Evolutionary conservation across 2,113 vertebrate species (phyloP).

Genomic region (Xyliphius kryptos): DNA sequence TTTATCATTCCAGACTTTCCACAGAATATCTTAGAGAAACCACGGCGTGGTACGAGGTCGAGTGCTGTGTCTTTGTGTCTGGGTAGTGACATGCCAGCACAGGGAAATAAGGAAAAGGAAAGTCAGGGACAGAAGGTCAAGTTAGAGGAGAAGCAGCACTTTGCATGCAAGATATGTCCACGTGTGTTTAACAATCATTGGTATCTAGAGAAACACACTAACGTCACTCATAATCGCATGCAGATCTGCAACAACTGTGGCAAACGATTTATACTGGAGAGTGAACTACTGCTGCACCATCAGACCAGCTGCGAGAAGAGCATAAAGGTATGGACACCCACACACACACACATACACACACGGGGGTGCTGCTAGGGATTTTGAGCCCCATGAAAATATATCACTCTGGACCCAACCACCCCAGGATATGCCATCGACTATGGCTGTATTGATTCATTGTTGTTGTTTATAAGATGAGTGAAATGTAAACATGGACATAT

Average conservation of each 20-base stretch:
- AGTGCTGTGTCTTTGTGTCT: slow-evolving; percentile 67
- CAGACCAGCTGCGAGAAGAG: slow-evolving; percentile 96
- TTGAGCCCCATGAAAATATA: too few species aligned
- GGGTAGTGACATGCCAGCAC: slow-evolving; percentile 54
- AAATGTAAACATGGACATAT: too few species aligned
- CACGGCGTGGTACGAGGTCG: slow-evolving; percentile 54
- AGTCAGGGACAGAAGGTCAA: slow-evolving; percentile 80
- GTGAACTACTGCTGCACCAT: slow-evolving; percentile 87
- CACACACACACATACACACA: too few species aligned
- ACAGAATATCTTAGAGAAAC: slow-evolving; percentile 53
- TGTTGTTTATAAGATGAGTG: too few species aligned
- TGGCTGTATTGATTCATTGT: too few species aligned
- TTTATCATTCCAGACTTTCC: slow-evolving; percentile 61
- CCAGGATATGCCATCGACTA: too few species aligned
- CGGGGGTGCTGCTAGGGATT: too few species aligned
- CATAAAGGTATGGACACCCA: slow-evolving; percentile 80
- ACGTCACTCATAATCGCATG: slow-evolving; percentile 93
- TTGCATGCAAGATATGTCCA: slow-evolving; percentile 88
- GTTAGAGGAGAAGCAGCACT: slow-evolving; percentile 90
- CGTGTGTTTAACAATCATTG: slow-evolving; percentile 95
- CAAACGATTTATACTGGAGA: slow-evolving; percentile 91
- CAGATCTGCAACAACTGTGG: slow-evolving; percentile 92
- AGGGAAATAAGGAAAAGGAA: slow-evolving; percentile 66
- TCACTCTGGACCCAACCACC: too few species aligned
- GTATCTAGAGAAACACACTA: slow-evolving; percentile 98